Percentiles rank a stretch among this genome's conserved stretches.
phyloP scores from a whole-genome alignment of 2,797 vertebrate genomes.

The Delichon dasypus region DNA sequence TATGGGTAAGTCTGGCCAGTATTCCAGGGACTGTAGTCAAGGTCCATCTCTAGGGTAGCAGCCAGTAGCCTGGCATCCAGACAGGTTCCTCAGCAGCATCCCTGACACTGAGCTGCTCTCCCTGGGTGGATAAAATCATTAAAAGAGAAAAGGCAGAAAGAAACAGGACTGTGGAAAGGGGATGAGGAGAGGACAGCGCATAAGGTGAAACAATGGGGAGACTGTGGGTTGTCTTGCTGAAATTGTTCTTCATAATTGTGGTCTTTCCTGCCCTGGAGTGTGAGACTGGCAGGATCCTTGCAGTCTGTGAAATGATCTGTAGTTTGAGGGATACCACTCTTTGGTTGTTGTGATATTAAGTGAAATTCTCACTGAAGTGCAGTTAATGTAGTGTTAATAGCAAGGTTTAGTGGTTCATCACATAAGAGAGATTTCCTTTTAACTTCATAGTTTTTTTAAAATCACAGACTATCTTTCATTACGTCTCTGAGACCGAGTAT shows the following conservation, averaged over 20 bases:
- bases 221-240: neutral
- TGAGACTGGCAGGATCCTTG: neutral
- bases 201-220: neutral
- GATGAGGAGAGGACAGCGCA: neutral
- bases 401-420: neutral
- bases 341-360: neutral
- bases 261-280: neutral
- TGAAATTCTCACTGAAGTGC: neutral
- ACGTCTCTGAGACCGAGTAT: neutral
- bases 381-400: neutral
- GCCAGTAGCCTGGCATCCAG: rapidly evolving
- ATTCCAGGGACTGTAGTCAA: neutral
- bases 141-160: neutral
- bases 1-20: neutral
- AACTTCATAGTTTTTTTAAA: neutral
- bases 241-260: neutral
- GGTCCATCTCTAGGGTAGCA: neutral
- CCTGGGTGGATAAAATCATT: neutral
- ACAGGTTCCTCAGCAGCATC: neutral
- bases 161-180: neutral
- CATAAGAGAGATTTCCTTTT: neutral
- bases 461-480: neutral
- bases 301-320: neutral
- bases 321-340: neutral
- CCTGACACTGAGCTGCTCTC: neutral